Evolutionary conservation across 2,113 vertebrate species (phyloP).

Genomic region (Empidonax alnorum): DNA sequence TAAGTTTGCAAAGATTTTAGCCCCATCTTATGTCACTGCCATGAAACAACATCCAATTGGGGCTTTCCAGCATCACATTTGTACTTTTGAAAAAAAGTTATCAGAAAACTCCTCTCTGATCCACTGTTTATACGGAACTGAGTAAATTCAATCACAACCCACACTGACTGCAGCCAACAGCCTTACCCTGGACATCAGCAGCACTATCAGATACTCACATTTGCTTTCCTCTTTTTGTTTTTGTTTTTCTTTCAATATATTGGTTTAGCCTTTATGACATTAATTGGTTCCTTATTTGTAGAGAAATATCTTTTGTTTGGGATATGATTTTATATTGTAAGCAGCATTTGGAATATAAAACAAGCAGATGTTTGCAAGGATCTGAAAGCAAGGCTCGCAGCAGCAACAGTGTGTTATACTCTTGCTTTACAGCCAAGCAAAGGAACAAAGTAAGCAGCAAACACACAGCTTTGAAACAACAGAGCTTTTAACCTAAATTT

Average conservation of each 20-base stretch:
- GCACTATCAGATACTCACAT: not conserved
- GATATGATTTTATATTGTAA: conserved; percentile 9
- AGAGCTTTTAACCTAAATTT: not conserved
- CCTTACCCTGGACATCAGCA: not conserved
- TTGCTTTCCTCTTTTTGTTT: not conserved
- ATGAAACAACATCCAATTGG: conserved; percentile 69
- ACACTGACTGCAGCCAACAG: not conserved
- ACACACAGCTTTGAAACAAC: not conserved
- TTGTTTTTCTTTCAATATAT: not conserved
- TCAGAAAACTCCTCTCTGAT: conserved; percentile 1
- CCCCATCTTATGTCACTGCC: conserved; percentile 79
- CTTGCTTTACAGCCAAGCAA: not conserved
- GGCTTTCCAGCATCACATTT: conserved; percentile 44
- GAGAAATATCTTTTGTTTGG: conserved; percentile 34
- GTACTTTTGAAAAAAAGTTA: conserved; percentile 45
- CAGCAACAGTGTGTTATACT: not conserved
- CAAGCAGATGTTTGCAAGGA: conserved; percentile 35
- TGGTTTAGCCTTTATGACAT: not conserved
- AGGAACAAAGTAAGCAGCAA: not conserved
- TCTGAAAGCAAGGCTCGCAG: not conserved
- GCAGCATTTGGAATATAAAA: conserved; percentile 42
- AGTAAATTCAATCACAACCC: not conserved
- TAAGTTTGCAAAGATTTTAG: conserved; percentile 75
- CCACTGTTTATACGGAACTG: not conserved
- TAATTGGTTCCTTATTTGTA: conserved; percentile 38